A percentile compares a stretch with the other conserved stretches of the same genome.
Evolutionary conservation across 2,113 vertebrate species (phyloP).

Genomic region (Zonotrichia leucophrys): DNA sequence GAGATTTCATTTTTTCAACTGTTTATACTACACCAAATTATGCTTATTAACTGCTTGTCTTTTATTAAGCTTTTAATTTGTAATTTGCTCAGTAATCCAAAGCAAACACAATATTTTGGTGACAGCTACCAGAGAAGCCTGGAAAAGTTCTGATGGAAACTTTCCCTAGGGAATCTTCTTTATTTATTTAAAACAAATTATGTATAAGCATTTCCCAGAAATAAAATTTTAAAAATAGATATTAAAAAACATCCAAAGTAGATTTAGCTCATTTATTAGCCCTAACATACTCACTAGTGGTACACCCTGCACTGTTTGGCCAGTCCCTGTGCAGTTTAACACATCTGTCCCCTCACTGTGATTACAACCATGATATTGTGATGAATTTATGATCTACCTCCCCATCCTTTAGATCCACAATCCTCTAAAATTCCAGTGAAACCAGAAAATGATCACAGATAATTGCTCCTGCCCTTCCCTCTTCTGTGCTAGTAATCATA

Average conservation of each 20-base stretch:
- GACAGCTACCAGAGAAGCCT: neutral
- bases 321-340: neutral
- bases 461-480: neutral
- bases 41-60: neutral
- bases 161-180: neutral
- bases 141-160: neutral
- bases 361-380: neutral
- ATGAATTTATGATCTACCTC: neutral
- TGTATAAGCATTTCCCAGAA: neutral
- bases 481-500: too few species aligned
- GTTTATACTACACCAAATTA: neutral
- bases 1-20: neutral
- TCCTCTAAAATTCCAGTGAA: neutral
- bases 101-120: neutral
- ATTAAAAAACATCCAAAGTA: neutral
- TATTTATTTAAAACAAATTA: neutral
- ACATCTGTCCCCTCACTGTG: fast-evolving
- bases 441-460: neutral
- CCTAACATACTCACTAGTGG: neutral
- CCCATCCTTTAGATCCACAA: neutral
- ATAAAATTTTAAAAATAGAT: neutral
- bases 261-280: neutral
- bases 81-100: neutral
- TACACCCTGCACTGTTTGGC: neutral
- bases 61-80: neutral